Base-by-base conservation (phyloP, 2,113 vertebrate genomes). In the Colinus virginianus region DNA sequence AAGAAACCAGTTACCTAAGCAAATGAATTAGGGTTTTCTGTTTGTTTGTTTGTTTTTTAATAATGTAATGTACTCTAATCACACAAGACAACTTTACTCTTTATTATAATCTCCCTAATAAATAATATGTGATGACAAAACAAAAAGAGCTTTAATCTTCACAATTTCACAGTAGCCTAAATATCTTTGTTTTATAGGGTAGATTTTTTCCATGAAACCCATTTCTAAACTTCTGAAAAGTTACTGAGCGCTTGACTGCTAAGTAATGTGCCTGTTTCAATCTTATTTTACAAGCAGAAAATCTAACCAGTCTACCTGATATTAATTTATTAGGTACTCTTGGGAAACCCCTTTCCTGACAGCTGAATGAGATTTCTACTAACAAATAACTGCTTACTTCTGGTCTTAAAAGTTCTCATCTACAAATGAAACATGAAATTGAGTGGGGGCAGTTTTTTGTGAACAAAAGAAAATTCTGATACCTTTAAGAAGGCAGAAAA, bases 371-470 rank as follows among this genome's bases (percentile, higher is more conserved):
- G 75, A 61, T 91, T 85, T 92, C 64, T 93, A 30, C 42, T 90
- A 93, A 83, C 34, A 94, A 56, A 69, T 79, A 90, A 40, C 72
- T 93, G 72, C 80, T 90, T 69, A 85, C 53, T 91, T 93, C 75
- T 91, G 63, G 19, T 34, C 61, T 90, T 91, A 86, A 86, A 93
- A 93, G 25, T 49, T 92, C 10, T 85, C 3, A 7, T 96, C 93
- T 94, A 70, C 34, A 93, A 94, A 96, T 87, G 72, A 71, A 91
- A 40, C 4, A 3, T 94, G 85, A 95, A 95, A 95, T 89, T 46
- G 90, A 22, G 32, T 88, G 77, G 79, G 83, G 56, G 56, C 56
- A 91, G 28, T 11, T 72, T 87, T 93, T 90, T 82, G 76, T 22
- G 43, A 70, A 70, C 58, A 87, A 89, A 95, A 87, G 56, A 88